Conservation (phyloP, 2,797 vertebrate species). For the Phalanger gymnotis region DNA sequence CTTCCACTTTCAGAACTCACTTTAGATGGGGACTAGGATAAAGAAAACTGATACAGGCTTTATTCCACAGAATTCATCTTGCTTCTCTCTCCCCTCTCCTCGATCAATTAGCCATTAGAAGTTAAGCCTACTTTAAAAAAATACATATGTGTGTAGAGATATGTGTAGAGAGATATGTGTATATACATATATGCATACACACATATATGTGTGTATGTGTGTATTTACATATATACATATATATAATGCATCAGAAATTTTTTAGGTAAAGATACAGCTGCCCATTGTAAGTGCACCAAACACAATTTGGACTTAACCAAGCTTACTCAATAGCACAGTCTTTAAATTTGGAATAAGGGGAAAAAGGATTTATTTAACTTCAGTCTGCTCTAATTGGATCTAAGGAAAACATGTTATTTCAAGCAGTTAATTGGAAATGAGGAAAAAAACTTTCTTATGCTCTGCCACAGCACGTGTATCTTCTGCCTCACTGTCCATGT, state of each 20-base stretch:
- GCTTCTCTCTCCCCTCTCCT: neutral
- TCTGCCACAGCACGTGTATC: neutral
- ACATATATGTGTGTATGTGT: neutral
- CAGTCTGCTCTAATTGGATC: conserved; percentile 13
- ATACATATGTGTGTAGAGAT: neutral
- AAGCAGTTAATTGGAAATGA: neutral
- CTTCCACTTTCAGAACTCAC: conserved; percentile 17
- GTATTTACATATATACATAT: too few species aligned
- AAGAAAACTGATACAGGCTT: conserved; percentile 7
- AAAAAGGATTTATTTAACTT: conserved; percentile 29
- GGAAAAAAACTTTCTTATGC: neutral
- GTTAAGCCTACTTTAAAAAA: conserved; percentile 13
- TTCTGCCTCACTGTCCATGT: neutral
- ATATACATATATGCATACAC: neutral
- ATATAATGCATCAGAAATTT: conserved; percentile 26
- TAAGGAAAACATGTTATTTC: conserved; percentile 46
- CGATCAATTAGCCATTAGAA: conserved; percentile 41
- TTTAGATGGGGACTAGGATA: conserved; percentile 27
- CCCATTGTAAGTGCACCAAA: neutral
- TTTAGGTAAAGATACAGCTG: conserved; percentile 27
- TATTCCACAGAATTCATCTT: neutral
- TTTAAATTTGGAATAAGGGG: neutral
- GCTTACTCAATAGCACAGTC: neutral
- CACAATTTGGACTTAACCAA: conserved; percentile 9
- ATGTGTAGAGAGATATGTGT: too few species aligned